These are phyloP conservation scores for Periophthalmus modestus DNA, from an alignment of 2,113 vertebrate genomes.

Conservation along the genomic window DNA sequence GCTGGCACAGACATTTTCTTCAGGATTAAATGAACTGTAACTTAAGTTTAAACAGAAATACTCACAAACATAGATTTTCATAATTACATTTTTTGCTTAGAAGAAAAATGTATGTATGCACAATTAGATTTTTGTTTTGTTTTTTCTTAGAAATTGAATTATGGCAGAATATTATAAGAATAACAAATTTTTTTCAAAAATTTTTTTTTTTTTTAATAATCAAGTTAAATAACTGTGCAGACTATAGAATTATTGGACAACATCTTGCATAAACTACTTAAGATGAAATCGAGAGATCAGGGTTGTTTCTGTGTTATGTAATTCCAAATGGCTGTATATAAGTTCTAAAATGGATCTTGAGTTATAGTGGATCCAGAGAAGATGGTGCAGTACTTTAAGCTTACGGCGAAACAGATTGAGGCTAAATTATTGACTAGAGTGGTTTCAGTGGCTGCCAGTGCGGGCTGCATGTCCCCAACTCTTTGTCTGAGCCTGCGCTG, in stretches of 20 bases:
- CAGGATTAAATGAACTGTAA: too few relatives aligned
- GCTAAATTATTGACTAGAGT: conserved; percentile 74
- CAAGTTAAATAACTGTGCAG: neutral
- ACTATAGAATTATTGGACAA: neutral
- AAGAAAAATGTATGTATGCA: too few relatives aligned
- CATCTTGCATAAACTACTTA: neutral
- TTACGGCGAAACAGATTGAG: conserved; percentile 71
- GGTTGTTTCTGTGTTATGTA: conserved; percentile 13
- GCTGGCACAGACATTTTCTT: too few relatives aligned
- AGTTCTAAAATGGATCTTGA: conserved; percentile 47
- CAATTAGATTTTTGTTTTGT: too few relatives aligned
- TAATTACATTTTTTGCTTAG: too few relatives aligned
- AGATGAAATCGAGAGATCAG: neutral
- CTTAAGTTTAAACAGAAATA: too few relatives aligned
- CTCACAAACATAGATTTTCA: too few relatives aligned
- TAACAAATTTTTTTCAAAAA: too few relatives aligned
- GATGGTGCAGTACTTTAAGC: conserved; percentile 57
- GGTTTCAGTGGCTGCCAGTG: conserved; percentile 61
- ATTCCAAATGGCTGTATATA: conserved; percentile 7
- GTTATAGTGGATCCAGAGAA: conserved; percentile 55
- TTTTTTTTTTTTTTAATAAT: neutral
- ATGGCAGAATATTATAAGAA: too few relatives aligned
- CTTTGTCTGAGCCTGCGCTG: conserved; percentile 37
- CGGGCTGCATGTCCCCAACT: conserved; percentile 40
- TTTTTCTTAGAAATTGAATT: too few relatives aligned